Conservation (phyloP, 2,888 invertebrate species). For the Pomacea canaliculata region DNA sequence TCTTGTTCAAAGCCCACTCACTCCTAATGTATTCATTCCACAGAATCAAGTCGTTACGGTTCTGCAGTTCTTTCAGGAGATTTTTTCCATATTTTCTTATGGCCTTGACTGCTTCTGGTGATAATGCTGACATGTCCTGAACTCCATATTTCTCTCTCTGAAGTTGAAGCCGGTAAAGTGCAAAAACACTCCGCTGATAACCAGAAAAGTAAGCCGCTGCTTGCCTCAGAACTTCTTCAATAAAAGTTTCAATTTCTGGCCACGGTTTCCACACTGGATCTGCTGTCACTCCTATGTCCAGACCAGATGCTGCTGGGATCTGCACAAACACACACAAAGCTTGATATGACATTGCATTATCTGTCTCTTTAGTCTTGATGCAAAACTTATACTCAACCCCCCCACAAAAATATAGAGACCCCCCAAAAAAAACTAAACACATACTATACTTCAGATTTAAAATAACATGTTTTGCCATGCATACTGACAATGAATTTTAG, state of each 20-base stretch:
- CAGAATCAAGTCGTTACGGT: constrained; percentile 64
- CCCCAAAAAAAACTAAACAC: no score
- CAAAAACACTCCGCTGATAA: constrained; percentile 40
- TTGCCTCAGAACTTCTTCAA: constrained; percentile 37
- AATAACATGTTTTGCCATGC: no score
- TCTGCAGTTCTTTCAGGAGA: constrained; percentile 61
- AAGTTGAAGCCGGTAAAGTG: constrained; percentile 35
- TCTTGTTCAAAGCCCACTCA: constrained; percentile 56
- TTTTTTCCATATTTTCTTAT: constrained; percentile 62
- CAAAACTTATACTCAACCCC: no score
- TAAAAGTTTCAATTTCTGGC: constrained; percentile 26
- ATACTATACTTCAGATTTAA: no score
- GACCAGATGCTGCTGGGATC: constrained; percentile 18
- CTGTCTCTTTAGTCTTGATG: no score
- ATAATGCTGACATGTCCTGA: constrained; percentile 12
- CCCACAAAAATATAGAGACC: no score
- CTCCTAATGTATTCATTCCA: constrained; percentile 65
- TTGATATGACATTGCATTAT: no score
- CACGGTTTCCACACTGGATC: constrained; percentile 24
- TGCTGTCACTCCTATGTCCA: constrained; percentile 5
- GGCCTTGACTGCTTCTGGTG: constrained; percentile 51
- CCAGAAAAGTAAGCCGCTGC: constrained; percentile 37
- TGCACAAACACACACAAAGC: constrained; percentile 6
- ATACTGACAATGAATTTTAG: no score
- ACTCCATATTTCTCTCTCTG: constrained; percentile 28